Conservation (phyloP, 2,113 vertebrate genomes). For the Okapia johnstoni region DNA sequence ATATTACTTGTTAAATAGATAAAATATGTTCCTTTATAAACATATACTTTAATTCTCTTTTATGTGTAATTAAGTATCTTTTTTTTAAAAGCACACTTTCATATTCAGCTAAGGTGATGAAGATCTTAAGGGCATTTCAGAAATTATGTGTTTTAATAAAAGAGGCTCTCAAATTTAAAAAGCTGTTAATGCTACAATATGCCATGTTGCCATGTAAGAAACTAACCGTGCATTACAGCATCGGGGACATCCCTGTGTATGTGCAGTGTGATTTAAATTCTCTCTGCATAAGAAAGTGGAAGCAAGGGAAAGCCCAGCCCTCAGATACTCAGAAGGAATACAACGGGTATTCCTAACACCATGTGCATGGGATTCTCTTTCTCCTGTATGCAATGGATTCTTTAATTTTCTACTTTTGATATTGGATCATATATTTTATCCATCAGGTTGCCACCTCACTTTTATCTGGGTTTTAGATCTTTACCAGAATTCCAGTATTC, state of each 20-base stretch:
- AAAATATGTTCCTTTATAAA: not conserved
- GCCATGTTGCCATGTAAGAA: not conserved
- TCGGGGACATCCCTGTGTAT: not conserved
- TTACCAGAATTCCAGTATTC: not conserved
- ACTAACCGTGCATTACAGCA: fast-evolving
- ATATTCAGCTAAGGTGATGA: not conserved
- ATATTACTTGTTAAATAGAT: not conserved
- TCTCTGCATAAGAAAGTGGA: not conserved
- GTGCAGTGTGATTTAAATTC: not conserved
- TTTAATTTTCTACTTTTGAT: not conserved
- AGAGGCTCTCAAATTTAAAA: not conserved
- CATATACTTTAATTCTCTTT: not conserved
- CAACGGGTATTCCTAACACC: fast-evolving
- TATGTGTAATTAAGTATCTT: not conserved
- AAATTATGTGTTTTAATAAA: not conserved
- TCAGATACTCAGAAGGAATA: not conserved
- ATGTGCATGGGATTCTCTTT: not conserved
- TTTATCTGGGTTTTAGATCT: not conserved
- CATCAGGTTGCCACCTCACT: not conserved
- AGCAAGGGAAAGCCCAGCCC: not conserved
- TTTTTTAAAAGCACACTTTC: not conserved
- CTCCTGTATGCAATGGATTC: not conserved
- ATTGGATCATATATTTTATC: not conserved
- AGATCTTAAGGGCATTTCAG: not conserved
- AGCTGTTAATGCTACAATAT: fast-evolving